Conservation (phyloP, 2,888 invertebrate genomes). For the Drymonia ruficornis region DNA sequence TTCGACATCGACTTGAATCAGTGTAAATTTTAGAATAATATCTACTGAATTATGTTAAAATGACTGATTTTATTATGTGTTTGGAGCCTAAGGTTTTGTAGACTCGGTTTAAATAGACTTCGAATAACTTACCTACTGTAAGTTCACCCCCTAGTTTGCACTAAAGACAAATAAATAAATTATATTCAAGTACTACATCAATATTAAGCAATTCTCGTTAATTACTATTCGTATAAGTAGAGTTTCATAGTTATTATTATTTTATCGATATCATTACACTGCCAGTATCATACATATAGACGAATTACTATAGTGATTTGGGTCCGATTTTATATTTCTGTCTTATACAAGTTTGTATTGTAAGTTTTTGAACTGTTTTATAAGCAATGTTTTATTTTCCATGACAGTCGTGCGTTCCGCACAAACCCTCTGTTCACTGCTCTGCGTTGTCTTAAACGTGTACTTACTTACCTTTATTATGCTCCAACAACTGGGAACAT, state of each 20-base stretch:
- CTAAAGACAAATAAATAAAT: constrained; percentile 66
- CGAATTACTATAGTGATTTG: constrained; percentile 76
- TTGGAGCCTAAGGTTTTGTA: constrained; percentile 83
- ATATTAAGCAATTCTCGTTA: constrained; percentile 81
- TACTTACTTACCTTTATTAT: constrained; percentile 29
- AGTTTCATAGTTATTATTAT: constrained; percentile 66
- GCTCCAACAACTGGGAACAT: not conserved
- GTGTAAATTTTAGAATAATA: constrained; percentile 83
- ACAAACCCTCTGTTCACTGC: constrained; percentile 51
- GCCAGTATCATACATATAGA: constrained; percentile 81
- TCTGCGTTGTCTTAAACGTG: constrained; percentile 61
- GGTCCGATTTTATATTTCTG: constrained; percentile 82
- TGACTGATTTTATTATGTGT: constrained; percentile 85
- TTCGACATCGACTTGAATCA: constrained; percentile 78
- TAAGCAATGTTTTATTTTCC: constrained; percentile 51
- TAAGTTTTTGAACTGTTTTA: constrained; percentile 80
- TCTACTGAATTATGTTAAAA: constrained; percentile 79
- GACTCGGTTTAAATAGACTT: constrained; percentile 78
- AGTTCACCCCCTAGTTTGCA: constrained; percentile 82
- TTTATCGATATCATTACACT: constrained; percentile 77
- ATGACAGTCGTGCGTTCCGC: constrained; percentile 32
- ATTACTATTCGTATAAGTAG: constrained; percentile 81
- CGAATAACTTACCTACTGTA: constrained; percentile 70
- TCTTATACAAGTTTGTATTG: constrained; percentile 77
- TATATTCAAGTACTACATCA: constrained; percentile 69